A percentile compares a stretch with the other conserved stretches of the same genome.
Evolutionary conservation across 2,113 vertebrate species (phyloP).

Genomic region (Rhipidura dahli): DNA sequence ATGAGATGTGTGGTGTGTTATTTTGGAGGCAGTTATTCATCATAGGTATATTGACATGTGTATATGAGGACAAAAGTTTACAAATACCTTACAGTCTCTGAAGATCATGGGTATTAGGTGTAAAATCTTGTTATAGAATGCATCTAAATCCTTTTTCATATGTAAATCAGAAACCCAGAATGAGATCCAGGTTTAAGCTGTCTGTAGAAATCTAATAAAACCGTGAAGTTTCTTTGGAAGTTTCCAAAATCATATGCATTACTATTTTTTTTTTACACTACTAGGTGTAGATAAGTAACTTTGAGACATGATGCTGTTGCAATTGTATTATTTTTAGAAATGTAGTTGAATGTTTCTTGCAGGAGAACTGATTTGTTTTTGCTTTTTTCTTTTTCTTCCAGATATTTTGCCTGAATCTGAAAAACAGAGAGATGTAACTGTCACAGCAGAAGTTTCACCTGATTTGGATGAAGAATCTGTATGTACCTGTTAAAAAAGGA

Average conservation of each 20-base stretch:
- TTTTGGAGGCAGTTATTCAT: neutral
- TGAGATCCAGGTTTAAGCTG: neutral
- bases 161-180: neutral
- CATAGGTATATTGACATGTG: neutral
- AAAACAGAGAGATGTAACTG: slow-evolving; percentile 74
- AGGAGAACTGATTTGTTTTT: neutral
- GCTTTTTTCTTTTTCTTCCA: slow-evolving; percentile 51
- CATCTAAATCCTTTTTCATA: neutral
- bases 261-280: neutral
- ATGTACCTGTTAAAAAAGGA: slow-evolving; percentile 38
- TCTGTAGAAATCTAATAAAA: neutral
- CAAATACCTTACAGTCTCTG: neutral
- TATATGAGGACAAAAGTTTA: neutral
- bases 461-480: slow-evolving; percentile 84
- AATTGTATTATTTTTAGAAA: neutral
- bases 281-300: neutral
- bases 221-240: neutral
- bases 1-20: neutral
- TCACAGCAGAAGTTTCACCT: slow-evolving; percentile 77
- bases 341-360: neutral
- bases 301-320: neutral
- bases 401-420: slow-evolving; percentile 83
- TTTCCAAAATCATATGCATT: neutral
- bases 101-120: neutral
- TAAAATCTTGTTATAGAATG: neutral